Evolutionary conservation across 2,113 vertebrate species (phyloP), one percentile per base, ranked within the genome.

Genomic region (Illadopsis cleaveri): DNA sequence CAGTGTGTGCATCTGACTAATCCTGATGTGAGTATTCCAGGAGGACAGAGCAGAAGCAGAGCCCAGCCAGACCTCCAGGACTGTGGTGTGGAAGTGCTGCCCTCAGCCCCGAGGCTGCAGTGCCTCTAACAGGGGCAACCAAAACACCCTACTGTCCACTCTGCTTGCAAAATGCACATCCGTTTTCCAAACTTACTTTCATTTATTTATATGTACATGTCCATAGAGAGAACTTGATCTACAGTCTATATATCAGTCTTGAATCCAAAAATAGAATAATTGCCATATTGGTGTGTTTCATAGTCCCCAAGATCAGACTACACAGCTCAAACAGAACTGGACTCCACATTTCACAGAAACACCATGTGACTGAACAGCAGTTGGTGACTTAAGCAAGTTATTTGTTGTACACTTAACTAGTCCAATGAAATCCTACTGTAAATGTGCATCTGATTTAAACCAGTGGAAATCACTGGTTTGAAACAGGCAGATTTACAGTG

Each of bases 1-100:
- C 35, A 33, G 44, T 33, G 48, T 30, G 61, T n/a, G n/a, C n/a
- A n/a, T n/a, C n/a, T n/a, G n/a, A n/a, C 3, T 20, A 19, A 42
- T 81, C n/a, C 40, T n/a, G 6, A 48, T 47, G 58, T 25, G 44
- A 51, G n/a, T 7, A 27, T 22, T 15, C 15, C 48, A 33, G 30
- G 10, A 48, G 44, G 19, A 38, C 11, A 25, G 54, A 57, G 7
- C 31, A 57, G 68, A 17, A 50, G 10, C 42, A 76, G 64, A 53
- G 13, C 21, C 69, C 40, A 65, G 40, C 33, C 40, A 50, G 42
- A n/a, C 9, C 25, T 25, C 35, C 61, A 33, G 3, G 1, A 27
- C 1, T 27, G n/a, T 0, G 7, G 40, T 0, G 0, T 17, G 51
- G 28, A 37, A 47, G 22, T 17, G 28, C 8, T 4, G 9, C 8